Conservation (phyloP, 1,140 invertebrate species). For the Phenacoccus solenopsis region DNA sequence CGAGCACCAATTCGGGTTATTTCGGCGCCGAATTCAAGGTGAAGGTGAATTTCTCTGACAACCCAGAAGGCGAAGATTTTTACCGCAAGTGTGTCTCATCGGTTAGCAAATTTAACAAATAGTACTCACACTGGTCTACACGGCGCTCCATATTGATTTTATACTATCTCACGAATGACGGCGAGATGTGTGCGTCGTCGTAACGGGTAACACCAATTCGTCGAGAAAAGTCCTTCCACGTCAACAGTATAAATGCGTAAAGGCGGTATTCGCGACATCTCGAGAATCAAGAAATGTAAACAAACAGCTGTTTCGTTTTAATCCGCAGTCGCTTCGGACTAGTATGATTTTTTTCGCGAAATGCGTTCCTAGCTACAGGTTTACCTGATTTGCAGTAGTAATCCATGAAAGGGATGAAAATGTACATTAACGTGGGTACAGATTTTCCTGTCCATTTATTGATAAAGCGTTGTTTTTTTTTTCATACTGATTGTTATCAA, state of each 20-base stretch:
- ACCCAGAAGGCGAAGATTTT: neutral
- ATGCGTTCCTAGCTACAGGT: no score
- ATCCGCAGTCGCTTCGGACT: no score
- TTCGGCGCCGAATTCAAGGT: neutral
- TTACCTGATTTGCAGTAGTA: no score
- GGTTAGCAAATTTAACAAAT: neutral
- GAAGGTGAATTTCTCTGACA: neutral
- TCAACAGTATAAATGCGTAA: neutral
- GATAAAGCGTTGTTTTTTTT: no score
- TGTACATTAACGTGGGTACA: no score
- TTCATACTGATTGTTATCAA: no score
- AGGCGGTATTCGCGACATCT: neutral
- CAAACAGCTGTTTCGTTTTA: neutral
- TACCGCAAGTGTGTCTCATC: neutral
- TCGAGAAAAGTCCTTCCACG: neutral
- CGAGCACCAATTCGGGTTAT: no score
- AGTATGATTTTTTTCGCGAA: no score
- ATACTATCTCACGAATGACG: neutral
- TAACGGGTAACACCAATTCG: neutral
- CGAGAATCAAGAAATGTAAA: no score
- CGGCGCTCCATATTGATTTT: slow-evolving; percentile 1
- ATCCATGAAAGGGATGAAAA: no score
- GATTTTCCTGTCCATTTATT: no score
- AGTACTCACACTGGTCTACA: neutral
- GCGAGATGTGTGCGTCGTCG: neutral